phyloP scores from a whole-genome alignment of 2,797 vertebrate genomes.

The Fistularia commersonii region DNA sequence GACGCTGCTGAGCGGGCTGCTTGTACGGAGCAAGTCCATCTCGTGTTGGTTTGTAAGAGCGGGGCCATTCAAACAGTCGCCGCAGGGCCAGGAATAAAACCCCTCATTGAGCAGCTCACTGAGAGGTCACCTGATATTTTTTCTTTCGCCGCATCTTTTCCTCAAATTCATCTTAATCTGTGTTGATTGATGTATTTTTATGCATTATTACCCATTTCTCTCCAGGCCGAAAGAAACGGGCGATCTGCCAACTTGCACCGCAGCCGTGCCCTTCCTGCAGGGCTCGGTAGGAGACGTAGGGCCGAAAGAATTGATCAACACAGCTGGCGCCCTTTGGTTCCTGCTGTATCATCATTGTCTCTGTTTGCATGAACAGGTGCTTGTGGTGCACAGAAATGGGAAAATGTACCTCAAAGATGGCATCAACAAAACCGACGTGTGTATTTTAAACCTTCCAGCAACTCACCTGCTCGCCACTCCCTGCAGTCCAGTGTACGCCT shows the following conservation, averaged over 20 bases:
- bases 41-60: slow-evolving; percentile 73
- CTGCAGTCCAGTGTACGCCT: slow-evolving; percentile 50
- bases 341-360: slow-evolving; percentile 5
- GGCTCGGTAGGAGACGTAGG: slow-evolving; percentile 41
- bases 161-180: not conserved
- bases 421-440: slow-evolving; percentile 40
- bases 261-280: slow-evolving; percentile 49
- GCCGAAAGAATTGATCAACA: not conserved
- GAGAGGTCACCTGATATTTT: slow-evolving; percentile 66
- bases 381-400: slow-evolving; percentile 61
- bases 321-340: not conserved
- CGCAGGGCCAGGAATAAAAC: slow-evolving; percentile 30
- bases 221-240: slow-evolving; percentile 43
- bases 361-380: slow-evolving; percentile 25
- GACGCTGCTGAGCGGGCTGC: slow-evolving; percentile 18
- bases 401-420: slow-evolving; percentile 54
- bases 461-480: slow-evolving; percentile 41
- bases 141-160: not conserved
- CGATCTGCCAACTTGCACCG: slow-evolving; percentile 24
- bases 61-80: slow-evolving; percentile 71
- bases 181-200: not conserved
- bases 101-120: slow-evolving; percentile 45
- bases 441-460: slow-evolving; percentile 41
- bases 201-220: not conserved
- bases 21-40: slow-evolving; percentile 39